Percentiles rank a stretch among this genome's conserved stretches.
These are phyloP conservation scores for Acipenser oxyrinchus DNA, from an alignment of 2,797 vertebrate species.

Conservation along the genomic window DNA sequence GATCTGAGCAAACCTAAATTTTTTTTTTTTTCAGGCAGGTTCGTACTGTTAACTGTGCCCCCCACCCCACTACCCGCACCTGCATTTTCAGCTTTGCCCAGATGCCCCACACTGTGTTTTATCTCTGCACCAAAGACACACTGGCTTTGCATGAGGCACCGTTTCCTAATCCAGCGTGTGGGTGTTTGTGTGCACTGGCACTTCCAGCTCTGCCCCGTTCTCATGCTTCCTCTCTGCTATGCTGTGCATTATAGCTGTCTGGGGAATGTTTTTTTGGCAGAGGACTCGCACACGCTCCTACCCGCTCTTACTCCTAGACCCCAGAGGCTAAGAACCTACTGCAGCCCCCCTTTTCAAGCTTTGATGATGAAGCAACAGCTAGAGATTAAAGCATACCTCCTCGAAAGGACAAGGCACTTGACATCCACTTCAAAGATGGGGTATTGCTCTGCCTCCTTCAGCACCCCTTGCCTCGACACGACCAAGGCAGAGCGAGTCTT, in stretches of 20 bases:
- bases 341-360: conserved; percentile 4
- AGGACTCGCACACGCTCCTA: conserved; percentile 12
- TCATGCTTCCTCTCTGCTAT: neutral
- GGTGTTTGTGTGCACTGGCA: neutral
- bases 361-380: conserved; percentile 20
- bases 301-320: neutral
- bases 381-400: conserved; percentile 40
- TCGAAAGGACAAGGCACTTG: conserved; percentile 22
- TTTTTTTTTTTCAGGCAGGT: too few species aligned
- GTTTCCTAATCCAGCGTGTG: neutral
- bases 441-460: conserved; percentile 11
- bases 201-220: too few species aligned
- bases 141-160: too few species aligned
- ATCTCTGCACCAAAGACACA: too few species aligned
- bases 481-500: conserved; percentile 25
- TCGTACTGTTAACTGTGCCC: too few species aligned
- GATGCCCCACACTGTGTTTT: too few species aligned
- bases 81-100: too few species aligned
- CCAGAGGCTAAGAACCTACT: conserved; percentile 2
- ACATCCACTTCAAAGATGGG: conserved; percentile 33
- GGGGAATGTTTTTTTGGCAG: conserved; percentile 11
- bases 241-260: conserved; percentile 7
- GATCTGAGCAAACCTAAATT: too few species aligned
- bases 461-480: conserved; percentile 21
- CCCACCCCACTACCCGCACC: too few species aligned